Evolutionary conservation across 2,888 invertebrate genomes (phyloP).

Genomic region (Scaptomyza flava): DNA sequence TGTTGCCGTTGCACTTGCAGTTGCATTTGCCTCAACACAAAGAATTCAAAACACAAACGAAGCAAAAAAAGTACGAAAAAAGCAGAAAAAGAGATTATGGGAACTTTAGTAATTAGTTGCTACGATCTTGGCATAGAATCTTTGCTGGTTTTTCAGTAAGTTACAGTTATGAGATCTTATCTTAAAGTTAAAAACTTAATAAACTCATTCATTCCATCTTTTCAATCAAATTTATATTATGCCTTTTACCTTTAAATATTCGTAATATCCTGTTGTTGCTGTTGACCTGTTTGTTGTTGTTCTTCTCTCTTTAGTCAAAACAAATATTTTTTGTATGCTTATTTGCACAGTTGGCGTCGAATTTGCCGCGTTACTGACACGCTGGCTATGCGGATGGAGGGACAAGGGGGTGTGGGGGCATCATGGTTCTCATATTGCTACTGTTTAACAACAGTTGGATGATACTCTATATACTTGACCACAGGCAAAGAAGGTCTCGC

Average conservation of each 20-base stretch:
- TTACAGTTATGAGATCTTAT: too few species aligned
- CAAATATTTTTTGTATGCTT: constrained; percentile 60
- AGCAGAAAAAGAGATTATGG: neutral
- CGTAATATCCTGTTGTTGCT: neutral
- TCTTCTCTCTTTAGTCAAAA: constrained; percentile 45
- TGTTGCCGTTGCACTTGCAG: constrained; percentile 7
- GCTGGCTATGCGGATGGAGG: too few species aligned
- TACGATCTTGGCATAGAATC: neutral
- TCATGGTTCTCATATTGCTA: constrained; percentile 16
- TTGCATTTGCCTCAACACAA: constrained; percentile 39
- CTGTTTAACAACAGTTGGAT: constrained; percentile 22
- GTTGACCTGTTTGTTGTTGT: constrained; percentile 42
- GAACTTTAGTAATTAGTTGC: constrained; percentile 9
- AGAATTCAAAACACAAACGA: constrained; percentile 27
- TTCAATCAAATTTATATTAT: too few species aligned
- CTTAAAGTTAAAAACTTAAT: too few species aligned
- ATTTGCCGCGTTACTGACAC: constrained; percentile 50
- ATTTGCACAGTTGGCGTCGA: constrained; percentile 72
- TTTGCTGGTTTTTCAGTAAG: too few species aligned
- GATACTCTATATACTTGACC: constrained; percentile 40
- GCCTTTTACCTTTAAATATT: neutral
- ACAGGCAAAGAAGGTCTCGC: constrained; percentile 11
- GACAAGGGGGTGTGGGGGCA: neutral
- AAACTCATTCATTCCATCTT: too few species aligned
- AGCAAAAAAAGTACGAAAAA: constrained; percentile 11